These are phyloP conservation scores for Epinephelus moara DNA, from an alignment of 2,113 vertebrate species.

Conservation along the genomic window DNA sequence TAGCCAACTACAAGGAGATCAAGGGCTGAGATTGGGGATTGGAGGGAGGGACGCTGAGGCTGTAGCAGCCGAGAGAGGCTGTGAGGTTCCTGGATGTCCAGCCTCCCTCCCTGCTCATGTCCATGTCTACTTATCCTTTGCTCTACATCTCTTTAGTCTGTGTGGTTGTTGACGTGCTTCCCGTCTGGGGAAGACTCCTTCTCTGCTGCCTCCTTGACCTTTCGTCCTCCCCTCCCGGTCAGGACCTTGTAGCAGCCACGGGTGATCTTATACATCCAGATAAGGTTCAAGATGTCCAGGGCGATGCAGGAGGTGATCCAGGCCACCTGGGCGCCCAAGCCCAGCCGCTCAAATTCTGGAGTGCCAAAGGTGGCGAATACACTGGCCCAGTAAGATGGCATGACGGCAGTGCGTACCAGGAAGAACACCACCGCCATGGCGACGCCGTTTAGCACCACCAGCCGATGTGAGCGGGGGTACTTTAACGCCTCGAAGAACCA, in stretches of 20 bases:
- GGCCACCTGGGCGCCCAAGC: slow-evolving; percentile 85
- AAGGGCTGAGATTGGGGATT: slow-evolving; percentile 29
- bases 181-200: slow-evolving; percentile 33
- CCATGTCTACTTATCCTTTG: slow-evolving; percentile 19
- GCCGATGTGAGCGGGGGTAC: slow-evolving; percentile 80
- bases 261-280: slow-evolving; percentile 88
- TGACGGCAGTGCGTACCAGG: slow-evolving; percentile 86
- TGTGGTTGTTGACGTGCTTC: slow-evolving; percentile 82
- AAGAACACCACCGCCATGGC: slow-evolving; percentile 86
- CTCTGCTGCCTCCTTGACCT: slow-evolving; percentile 35
- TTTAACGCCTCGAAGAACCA: slow-evolving; percentile 86
- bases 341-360: slow-evolving; percentile 81
- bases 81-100: slow-evolving; percentile 41
- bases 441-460: slow-evolving; percentile 84
- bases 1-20: slow-evolving; percentile 30
- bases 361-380: slow-evolving; percentile 86
- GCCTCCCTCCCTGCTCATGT: slow-evolving; percentile 33
- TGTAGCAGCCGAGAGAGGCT: slow-evolving; percentile 30
- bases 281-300: slow-evolving; percentile 84
- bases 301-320: slow-evolving; percentile 86
- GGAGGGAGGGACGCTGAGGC: slow-evolving; percentile 16
- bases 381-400: slow-evolving; percentile 87
- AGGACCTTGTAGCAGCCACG: slow-evolving; percentile 86
- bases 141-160: slow-evolving; percentile 74
- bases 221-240: slow-evolving; percentile 58